Conservation (phyloP, 2,888 invertebrate genomes). For the Hyposoter didymator region DNA sequence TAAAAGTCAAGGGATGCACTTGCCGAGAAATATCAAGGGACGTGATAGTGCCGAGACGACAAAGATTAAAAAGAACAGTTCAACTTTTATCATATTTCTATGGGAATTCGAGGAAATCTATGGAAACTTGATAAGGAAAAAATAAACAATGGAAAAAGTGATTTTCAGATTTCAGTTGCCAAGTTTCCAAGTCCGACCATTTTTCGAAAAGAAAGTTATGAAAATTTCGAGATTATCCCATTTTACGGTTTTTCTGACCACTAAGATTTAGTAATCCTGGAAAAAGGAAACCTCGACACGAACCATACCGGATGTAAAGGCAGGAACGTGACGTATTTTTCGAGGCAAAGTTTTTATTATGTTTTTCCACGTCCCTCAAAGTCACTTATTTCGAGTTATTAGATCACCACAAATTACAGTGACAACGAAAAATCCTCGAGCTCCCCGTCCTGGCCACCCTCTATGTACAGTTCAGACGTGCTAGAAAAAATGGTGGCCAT, state of each 20-base stretch:
- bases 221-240: background rate
- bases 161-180: no score
- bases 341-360: background rate
- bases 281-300: background rate
- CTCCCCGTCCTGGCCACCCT: background rate
- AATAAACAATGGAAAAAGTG: no score
- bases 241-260: background rate
- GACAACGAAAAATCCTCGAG: constrained; percentile 4
- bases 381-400: background rate
- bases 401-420: background rate
- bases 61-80: background rate
- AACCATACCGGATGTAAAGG: background rate
- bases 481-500: constrained; percentile 21
- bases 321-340: constrained; percentile 17
- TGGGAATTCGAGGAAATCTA: no score
- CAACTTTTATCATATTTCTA: no score
- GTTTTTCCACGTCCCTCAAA: constrained; percentile 3
- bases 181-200: background rate
- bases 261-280: background rate
- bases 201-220: background rate
- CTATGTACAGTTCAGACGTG: background rate
- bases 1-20: constrained; percentile 6
- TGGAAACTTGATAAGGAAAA: no score
- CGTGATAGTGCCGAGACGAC: background rate
- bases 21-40: background rate